Percentiles rank a stretch among this genome's conserved stretches.
Evolutionary conservation across 2,888 invertebrate genomes (phyloP).

Genomic region (Adela reaumurella): DNA sequence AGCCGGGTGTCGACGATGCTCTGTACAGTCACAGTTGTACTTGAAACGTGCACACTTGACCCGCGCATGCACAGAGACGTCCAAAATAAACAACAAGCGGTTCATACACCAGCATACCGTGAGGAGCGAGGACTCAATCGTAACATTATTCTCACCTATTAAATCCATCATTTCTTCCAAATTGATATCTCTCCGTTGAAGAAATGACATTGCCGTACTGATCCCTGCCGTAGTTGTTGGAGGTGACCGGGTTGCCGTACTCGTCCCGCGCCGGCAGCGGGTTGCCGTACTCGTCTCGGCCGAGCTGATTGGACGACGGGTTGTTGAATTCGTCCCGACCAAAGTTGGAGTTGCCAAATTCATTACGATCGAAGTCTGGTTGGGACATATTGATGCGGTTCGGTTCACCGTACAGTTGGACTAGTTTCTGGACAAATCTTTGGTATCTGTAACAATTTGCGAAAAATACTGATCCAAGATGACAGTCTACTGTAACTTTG

Average conservation of each 20-base stretch:
- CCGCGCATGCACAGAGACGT: no score
- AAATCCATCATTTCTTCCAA: constrained; percentile 1
- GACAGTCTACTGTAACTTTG: no score
- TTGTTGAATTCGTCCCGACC: neutral
- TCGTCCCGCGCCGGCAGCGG: constrained; percentile 13
- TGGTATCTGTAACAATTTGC: constrained; percentile 53
- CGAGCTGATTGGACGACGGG: neutral
- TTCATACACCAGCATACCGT: no score
- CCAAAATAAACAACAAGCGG: no score
- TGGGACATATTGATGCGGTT: constrained; percentile 26
- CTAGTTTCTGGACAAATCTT: constrained; percentile 60
- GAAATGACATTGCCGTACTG: constrained; percentile 15
- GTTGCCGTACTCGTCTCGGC: neutral
- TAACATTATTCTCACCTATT: neutral
- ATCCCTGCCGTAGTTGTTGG: constrained; percentile 27
- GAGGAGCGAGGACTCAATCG: no score
- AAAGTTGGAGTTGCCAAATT: constrained; percentile 10
- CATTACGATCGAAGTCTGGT: constrained; percentile 9
- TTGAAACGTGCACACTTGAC: no score
- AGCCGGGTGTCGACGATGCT: constrained; percentile 22
- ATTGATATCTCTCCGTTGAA: constrained; percentile 4
- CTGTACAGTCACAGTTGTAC: no score
- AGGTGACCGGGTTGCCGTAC: constrained; percentile 22
- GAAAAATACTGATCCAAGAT: no score
- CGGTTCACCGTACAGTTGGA: constrained; percentile 53